Evolutionary conservation across 2,888 invertebrate species (phyloP).

Genomic region (Yponomeuta plumbellus): DNA sequence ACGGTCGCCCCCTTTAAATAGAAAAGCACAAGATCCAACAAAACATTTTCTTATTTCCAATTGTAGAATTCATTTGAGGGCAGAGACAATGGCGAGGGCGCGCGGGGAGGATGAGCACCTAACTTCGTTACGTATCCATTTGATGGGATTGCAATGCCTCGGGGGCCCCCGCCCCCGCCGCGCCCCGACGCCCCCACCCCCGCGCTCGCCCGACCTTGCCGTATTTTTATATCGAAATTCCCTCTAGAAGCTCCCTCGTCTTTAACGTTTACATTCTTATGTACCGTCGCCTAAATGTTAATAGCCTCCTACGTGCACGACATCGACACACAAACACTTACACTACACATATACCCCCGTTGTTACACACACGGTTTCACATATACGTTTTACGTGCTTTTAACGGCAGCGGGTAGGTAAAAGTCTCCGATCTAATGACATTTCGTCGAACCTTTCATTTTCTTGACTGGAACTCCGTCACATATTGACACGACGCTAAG

Average conservation of each 20-base stretch:
- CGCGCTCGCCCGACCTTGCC: conserved; percentile 49
- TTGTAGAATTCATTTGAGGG: conserved; percentile 78
- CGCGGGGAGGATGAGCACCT: conserved; percentile 78
- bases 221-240: conserved; percentile 77
- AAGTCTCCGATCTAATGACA: conserved; percentile 54
- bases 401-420: conserved; percentile 48
- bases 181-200: conserved; percentile 27
- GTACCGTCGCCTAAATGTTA: conserved; percentile 73
- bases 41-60: conserved; percentile 78
- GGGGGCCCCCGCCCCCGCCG: conserved; percentile 57
- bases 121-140: conserved; percentile 88
- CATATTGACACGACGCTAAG: conserved; percentile 45
- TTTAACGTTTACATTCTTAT: conserved; percentile 77
- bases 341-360: conserved; percentile 20
- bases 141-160: conserved; percentile 83
- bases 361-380: conserved; percentile 26
- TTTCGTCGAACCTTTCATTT: conserved; percentile 62
- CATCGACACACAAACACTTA: conserved; percentile 26
- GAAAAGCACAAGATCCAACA: conserved; percentile 73
- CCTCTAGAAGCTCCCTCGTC: conserved; percentile 68
- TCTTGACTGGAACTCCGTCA: conserved; percentile 48
- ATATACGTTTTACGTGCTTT: conserved; percentile 59
- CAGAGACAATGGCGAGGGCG: conserved; percentile 75
- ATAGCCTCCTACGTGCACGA: conserved; percentile 63
- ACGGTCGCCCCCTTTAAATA: conserved; percentile 64